phyloP scores from a whole-genome alignment of 2,113 vertebrate species.

The Neomonachus schauinslandi region DNA sequence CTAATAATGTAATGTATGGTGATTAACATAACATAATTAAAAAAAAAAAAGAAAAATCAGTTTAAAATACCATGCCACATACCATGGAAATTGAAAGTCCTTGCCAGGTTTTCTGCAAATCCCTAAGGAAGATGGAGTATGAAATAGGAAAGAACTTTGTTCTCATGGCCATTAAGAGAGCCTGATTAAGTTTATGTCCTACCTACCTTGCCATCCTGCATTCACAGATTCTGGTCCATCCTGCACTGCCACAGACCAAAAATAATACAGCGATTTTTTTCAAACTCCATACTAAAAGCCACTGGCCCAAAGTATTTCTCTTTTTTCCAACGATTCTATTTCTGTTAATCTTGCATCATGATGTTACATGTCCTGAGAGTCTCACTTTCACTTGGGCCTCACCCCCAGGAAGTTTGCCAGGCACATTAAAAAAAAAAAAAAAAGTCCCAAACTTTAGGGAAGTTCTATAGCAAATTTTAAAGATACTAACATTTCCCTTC shows the following conservation, averaged over 20 bases:
- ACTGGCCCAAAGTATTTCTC: not conserved
- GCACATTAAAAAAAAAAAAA: not conserved
- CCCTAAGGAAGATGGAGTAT: not conserved
- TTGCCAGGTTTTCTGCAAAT: not conserved
- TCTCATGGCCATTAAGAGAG: not conserved
- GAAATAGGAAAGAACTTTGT: not conserved
- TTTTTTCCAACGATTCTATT: not conserved
- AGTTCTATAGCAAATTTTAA: conserved; percentile 30
- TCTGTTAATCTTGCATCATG: not conserved
- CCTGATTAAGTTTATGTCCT: not conserved
- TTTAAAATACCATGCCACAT: not conserved
- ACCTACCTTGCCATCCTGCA: not conserved
- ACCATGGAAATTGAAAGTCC: not conserved
- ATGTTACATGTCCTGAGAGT: not conserved
- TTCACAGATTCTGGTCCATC: not conserved
- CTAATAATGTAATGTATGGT: too few species aligned
- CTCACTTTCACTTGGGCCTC: not conserved
- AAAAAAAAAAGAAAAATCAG: not conserved
- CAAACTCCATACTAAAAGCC: not conserved
- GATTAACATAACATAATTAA: too few species aligned
- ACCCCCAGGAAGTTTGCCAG: not conserved
- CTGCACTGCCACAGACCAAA: not conserved
- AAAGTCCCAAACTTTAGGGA: not conserved
- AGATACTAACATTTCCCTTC: conserved; percentile 44
- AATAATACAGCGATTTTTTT: not conserved